These are phyloP conservation scores for Charina bottae DNA, from an alignment of 2,113 vertebrate genomes.

Conservation along the genomic window DNA sequence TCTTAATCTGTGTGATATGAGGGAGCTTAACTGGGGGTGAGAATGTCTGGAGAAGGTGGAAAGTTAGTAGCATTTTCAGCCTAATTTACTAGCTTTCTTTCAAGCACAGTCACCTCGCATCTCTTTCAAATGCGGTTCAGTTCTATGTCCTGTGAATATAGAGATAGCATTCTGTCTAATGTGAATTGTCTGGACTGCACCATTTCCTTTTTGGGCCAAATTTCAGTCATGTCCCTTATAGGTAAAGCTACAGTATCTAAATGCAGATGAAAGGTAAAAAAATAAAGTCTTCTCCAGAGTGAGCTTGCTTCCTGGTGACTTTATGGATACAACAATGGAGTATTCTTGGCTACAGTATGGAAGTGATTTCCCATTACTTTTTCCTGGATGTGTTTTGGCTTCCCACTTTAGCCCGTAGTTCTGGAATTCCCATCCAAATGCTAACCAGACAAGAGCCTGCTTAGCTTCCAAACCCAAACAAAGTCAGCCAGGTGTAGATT, in stretches of 20 bases:
- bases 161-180: background rate
- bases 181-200: background rate
- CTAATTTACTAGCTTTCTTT: background rate
- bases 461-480: background rate
- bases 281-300: background rate
- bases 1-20: constrained; percentile 71
- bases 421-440: background rate
- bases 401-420: background rate
- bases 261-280: background rate
- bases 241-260: background rate
- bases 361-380: background rate
- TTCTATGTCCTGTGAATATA: background rate
- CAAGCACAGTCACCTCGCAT: background rate
- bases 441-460: background rate
- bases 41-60: constrained; percentile 50
- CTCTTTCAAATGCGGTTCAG: background rate
- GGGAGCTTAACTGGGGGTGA: constrained; percentile 59
- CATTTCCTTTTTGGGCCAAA: background rate
- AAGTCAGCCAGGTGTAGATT: background rate
- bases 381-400: background rate
- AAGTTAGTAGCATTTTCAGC: constrained; percentile 6
- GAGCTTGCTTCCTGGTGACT: background rate
- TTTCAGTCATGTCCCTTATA: background rate
- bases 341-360: background rate
- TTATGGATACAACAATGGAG: background rate